A percentile compares a stretch with the other conserved stretches of the same genome.
Evolutionary conservation across 1,140 invertebrate genomes (phyloP).

Genomic region (Bilobella aurantiaca): DNA sequence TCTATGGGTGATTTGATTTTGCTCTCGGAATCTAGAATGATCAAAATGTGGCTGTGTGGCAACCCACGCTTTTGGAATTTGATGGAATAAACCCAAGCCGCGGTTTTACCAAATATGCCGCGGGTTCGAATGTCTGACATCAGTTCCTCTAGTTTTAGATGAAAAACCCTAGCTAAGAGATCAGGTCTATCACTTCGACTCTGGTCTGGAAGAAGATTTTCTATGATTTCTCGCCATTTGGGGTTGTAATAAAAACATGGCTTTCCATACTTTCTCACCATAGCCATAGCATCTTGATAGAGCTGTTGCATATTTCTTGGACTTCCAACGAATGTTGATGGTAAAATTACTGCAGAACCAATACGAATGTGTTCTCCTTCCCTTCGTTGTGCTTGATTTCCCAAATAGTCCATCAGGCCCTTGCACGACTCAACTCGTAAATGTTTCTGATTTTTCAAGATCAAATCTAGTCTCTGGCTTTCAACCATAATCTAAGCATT

Average conservation of each 20-base stretch:
- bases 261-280: constrained; percentile 38
- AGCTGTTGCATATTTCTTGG: constrained; percentile 37
- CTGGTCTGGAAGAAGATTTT: constrained; percentile 35
- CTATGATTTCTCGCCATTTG: constrained; percentile 40
- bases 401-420: too few relatives aligned
- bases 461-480: too few relatives aligned
- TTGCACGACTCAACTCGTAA: too few relatives aligned
- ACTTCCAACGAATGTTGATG: constrained; percentile 32
- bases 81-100: constrained; percentile 30
- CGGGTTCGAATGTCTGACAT: constrained; percentile 27
- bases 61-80: constrained; percentile 40
- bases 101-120: constrained; percentile 33
- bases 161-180: constrained; percentile 43
- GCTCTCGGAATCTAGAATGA: constrained; percentile 30
- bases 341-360: constrained; percentile 23
- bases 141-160: constrained; percentile 40
- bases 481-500: too few relatives aligned
- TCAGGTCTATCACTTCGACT: constrained; percentile 40
- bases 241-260: constrained; percentile 44
- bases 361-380: too few relatives aligned
- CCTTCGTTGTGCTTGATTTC: too few relatives aligned
- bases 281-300: constrained; percentile 42
- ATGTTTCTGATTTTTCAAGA: too few relatives aligned
- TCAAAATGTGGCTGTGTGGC: constrained; percentile 38
- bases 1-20: constrained; percentile 19